These are phyloP conservation scores for Ectobius pallidus DNA, from an alignment of 2,888 invertebrate species.

Conservation along the genomic window DNA sequence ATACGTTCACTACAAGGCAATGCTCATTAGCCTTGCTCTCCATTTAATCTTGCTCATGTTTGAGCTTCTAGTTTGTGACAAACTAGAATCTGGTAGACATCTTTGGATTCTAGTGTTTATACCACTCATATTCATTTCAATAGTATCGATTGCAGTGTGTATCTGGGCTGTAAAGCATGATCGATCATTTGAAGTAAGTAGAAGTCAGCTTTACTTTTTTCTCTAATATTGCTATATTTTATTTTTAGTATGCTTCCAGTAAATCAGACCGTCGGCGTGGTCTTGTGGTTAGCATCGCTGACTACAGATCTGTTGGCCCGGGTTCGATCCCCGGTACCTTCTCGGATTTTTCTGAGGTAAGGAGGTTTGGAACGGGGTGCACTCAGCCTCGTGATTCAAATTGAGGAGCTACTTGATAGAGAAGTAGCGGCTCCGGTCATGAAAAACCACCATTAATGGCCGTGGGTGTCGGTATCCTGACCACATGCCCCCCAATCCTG, in stretches of 20 bases:
- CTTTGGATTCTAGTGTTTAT: constrained; percentile 93
- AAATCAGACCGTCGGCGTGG: neutral
- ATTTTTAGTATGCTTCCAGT: neutral
- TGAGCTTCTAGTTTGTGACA: constrained; percentile 94
- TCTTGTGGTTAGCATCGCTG: neutral
- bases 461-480: no score
- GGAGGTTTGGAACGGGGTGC: no score
- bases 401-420: no score
- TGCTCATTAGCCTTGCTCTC: constrained; percentile 93
- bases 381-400: no score
- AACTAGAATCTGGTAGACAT: constrained; percentile 84
- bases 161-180: constrained; percentile 99
- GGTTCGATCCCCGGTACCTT: neutral
- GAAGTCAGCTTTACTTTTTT: no score
- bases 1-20: constrained; percentile 97
- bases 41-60: constrained; percentile 96
- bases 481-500: no score
- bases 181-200: constrained; percentile 88
- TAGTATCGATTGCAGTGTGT: constrained; percentile 94
- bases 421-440: no score
- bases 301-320: neutral
- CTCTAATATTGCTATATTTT: no score
- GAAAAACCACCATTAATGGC: no score
- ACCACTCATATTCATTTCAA: constrained; percentile 94
- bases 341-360: no score